These are phyloP conservation scores for Machaerirhynchus nigripectus DNA, from an alignment of 2,113 vertebrate species.

Conservation along the genomic window DNA sequence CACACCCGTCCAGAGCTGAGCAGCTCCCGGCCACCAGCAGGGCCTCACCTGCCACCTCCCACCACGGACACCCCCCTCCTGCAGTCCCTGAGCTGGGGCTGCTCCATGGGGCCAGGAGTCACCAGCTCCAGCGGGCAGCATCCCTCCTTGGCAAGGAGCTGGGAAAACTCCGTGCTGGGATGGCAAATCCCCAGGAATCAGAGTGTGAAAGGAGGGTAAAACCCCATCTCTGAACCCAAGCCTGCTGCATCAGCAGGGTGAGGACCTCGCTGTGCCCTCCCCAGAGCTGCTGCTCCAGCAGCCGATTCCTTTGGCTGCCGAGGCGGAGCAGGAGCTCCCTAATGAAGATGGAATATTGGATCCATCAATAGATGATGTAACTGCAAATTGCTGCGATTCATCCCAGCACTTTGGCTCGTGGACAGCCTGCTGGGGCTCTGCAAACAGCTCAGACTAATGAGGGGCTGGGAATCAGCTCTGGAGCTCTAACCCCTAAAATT, in stretches of 20 bases:
- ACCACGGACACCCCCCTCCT: rapidly evolving
- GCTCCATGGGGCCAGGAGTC: rapidly evolving
- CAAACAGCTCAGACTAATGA: background rate
- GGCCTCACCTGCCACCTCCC: background rate
- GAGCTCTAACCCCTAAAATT: background rate
- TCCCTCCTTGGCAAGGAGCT: background rate
- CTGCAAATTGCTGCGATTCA: background rate
- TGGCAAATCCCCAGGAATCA: background rate
- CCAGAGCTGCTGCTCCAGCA: background rate
- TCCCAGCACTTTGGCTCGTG: rapidly evolving
- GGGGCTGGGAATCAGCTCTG: background rate
- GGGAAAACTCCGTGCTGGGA: rapidly evolving
- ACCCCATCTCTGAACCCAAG: background rate
- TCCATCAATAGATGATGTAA: background rate
- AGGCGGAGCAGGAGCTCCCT: background rate
- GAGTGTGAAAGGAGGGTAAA: background rate
- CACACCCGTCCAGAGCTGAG: background rate
- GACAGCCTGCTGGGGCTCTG: background rate
- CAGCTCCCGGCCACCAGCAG: background rate
- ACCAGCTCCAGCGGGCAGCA: rapidly evolving
- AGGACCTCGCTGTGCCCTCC: background rate
- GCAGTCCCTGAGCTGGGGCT: background rate
- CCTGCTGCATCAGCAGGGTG: background rate
- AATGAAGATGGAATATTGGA: background rate
- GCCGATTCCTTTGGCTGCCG: background rate